Conservation (phyloP, 2,113 vertebrate species). For the Vidua chalybeata region DNA sequence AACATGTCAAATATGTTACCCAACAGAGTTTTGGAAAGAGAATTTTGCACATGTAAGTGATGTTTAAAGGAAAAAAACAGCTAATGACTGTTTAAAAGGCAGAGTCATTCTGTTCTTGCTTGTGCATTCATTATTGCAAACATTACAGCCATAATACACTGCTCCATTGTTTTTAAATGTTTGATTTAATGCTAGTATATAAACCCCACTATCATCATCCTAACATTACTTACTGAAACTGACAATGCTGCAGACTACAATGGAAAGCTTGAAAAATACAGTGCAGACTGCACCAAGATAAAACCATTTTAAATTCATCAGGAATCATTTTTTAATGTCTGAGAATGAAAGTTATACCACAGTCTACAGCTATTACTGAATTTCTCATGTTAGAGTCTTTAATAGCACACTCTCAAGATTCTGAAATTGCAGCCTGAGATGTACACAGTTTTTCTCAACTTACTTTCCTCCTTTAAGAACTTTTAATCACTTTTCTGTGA, state of each 20-base stretch:
- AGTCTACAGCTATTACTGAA: constrained; percentile 25
- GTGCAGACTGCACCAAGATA: not conserved
- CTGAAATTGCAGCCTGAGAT: not conserved
- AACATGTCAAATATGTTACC: not conserved
- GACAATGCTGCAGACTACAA: not conserved
- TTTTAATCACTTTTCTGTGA: constrained; percentile 26
- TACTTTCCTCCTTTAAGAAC: constrained; percentile 18
- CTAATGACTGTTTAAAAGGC: not conserved
- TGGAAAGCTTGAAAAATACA: constrained; percentile 14
- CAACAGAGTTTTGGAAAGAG: not conserved
- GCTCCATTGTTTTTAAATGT: not conserved
- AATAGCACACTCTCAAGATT: not conserved
- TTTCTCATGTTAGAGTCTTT: not conserved
- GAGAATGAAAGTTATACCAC: not conserved
- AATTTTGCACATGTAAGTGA: not conserved
- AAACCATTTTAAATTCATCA: not conserved
- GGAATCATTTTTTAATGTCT: not conserved
- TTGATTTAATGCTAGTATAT: constrained; percentile 22
- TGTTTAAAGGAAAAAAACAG: not conserved
- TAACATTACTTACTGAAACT: constrained; percentile 27
- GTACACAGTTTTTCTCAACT: not conserved
- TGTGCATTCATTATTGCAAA: not conserved
- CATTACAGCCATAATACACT: not conserved
- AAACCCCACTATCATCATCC: not conserved
- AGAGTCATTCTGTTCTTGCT: not conserved